Percentiles rank a stretch among this genome's conserved stretches.
Evolutionary conservation across 2,888 invertebrate genomes (phyloP).

Genomic region (Philereme vetulata): DNA sequence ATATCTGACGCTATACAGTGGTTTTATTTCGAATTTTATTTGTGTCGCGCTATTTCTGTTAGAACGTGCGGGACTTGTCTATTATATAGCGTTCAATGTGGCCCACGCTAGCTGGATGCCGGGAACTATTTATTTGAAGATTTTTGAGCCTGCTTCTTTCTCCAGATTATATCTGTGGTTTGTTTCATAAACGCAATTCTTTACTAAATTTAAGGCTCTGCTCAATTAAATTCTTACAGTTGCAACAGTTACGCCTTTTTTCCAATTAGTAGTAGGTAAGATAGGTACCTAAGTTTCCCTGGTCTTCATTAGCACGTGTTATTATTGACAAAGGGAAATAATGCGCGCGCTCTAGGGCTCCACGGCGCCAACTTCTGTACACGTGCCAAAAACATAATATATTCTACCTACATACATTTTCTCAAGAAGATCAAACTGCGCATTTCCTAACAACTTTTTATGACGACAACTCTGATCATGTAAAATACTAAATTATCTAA

Average conservation of each 20-base stretch:
- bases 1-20: slow-evolving; percentile 77
- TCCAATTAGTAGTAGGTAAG: not conserved
- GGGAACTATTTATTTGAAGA: slow-evolving; percentile 48
- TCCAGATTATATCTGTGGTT: too few species aligned
- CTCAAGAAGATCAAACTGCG: slow-evolving; percentile 63
- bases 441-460: slow-evolving; percentile 64
- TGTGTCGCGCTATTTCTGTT: slow-evolving; percentile 82
- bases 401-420: slow-evolving; percentile 44
- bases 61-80: slow-evolving; percentile 78
- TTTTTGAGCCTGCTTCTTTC: slow-evolving; percentile 9
- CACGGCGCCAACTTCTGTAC: slow-evolving; percentile 55
- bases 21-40: slow-evolving; percentile 83
- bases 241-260: not conserved
- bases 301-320: slow-evolving; percentile 51
- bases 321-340: slow-evolving; percentile 57
- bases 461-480: slow-evolving; percentile 47
- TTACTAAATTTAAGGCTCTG: too few species aligned
- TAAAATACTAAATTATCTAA: slow-evolving; percentile 55
- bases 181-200: too few species aligned
- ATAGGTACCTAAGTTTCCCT: not conserved
- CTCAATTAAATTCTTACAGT: too few species aligned
- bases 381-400: slow-evolving; percentile 64
- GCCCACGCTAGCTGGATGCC: slow-evolving; percentile 65
- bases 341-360: slow-evolving; percentile 45
- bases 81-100: slow-evolving; percentile 66